A percentile compares a stretch with the other conserved stretches of the same genome.
These are phyloP conservation scores for Connochaetes taurinus DNA, from an alignment of 2,113 vertebrate genomes.

Conservation along the genomic window DNA sequence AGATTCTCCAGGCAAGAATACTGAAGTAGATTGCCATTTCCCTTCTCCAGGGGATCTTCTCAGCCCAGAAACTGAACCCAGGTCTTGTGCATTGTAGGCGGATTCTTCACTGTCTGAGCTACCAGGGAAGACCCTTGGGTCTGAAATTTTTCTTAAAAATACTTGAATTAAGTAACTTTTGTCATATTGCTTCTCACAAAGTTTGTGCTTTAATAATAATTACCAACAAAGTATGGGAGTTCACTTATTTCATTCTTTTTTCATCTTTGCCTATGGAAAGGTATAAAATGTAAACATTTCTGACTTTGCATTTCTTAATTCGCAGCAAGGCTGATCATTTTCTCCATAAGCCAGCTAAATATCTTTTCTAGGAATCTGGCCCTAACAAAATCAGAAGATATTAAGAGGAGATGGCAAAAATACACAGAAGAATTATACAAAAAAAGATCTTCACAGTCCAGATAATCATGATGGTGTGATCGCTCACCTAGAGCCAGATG, in stretches of 20 bases:
- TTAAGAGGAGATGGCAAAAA: not conserved
- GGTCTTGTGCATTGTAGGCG: rapidly evolving
- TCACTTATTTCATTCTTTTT: not conserved
- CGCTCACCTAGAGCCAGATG: not conserved
- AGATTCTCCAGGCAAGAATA: not conserved
- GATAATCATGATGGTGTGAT: not conserved
- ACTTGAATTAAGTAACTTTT: not conserved
- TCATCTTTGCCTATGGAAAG: not conserved
- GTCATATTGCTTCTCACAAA: not conserved
- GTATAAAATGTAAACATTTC: not conserved
- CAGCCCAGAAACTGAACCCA: not conserved
- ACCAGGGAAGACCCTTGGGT: not conserved
- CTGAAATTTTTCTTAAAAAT: not conserved
- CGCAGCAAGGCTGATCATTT: not conserved
- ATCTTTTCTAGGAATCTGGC: not conserved
- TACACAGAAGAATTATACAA: not conserved
- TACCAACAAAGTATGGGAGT: not conserved
- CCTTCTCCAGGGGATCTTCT: not conserved
- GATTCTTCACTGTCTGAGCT: not conserved
- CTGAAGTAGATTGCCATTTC: not conserved
- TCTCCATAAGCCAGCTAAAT: not conserved
- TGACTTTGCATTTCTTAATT: not conserved
- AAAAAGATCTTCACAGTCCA: not conserved
- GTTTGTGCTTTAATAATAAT: not conserved
- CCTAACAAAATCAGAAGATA: not conserved